Conservation (phyloP, 2,113 vertebrate genomes). For the Jacana jacana region DNA sequence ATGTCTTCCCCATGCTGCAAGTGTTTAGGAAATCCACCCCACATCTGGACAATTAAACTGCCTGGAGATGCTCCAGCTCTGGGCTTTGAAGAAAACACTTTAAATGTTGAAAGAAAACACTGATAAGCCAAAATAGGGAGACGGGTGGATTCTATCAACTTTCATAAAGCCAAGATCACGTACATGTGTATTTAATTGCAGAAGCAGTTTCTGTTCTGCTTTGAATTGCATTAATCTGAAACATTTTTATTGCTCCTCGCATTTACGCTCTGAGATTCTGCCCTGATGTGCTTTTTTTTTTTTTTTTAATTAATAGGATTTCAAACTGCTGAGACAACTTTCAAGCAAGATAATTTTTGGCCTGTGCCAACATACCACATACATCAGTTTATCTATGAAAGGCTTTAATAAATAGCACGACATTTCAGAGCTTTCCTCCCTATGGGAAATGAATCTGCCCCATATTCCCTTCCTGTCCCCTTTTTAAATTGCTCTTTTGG, state of each 20-base stretch:
- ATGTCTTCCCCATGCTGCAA: slow-evolving; percentile 5
- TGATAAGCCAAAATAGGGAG: slow-evolving; percentile 14
- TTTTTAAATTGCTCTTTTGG: slow-evolving; percentile 12
- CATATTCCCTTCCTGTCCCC: background rate
- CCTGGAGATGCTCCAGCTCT: background rate
- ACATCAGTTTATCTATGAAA: slow-evolving; percentile 8
- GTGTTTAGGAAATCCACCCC: background rate
- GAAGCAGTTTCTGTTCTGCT: slow-evolving; percentile 17
- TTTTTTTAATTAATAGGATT: slow-evolving; percentile 9
- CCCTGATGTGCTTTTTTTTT: background rate
- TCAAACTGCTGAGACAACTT: slow-evolving; percentile 21
- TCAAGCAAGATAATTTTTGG: background rate
- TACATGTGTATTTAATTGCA: slow-evolving; percentile 12
- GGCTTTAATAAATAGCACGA: background rate
- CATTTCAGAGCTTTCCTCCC: background rate
- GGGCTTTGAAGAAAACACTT: slow-evolving; percentile 28
- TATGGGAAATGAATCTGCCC: background rate
- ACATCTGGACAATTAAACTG: slow-evolving; percentile 35
- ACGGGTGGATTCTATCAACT: background rate
- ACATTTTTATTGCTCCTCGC: background rate
- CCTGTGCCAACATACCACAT: background rate
- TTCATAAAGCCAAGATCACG: background rate
- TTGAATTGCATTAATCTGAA: slow-evolving; percentile 23
- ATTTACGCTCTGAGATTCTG: slow-evolving; percentile 17
- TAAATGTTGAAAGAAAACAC: slow-evolving; percentile 33